Evolutionary conservation across 2,113 vertebrate genomes (phyloP).

Genomic region (Onychorhynchus coronatus): DNA sequence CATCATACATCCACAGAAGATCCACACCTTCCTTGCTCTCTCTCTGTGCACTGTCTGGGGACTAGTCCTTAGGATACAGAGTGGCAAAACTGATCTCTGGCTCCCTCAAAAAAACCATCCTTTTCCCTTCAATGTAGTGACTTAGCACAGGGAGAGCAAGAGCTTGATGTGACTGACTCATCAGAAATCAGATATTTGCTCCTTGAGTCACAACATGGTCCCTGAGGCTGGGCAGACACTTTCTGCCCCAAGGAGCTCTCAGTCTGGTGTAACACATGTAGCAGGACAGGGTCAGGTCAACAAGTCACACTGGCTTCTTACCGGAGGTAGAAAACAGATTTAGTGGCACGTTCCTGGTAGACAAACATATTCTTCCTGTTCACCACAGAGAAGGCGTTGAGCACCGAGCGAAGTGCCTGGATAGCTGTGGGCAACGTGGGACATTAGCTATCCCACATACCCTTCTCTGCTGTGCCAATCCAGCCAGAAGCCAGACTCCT

Average conservation of each 20-base stretch:
- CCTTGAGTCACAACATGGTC: neutral
- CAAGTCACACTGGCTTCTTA: neutral
- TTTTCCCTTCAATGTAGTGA: neutral
- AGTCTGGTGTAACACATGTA: neutral
- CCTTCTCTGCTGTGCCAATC: neutral
- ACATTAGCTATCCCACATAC: neutral
- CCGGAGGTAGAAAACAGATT: constrained; percentile 94
- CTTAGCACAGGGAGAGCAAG: neutral
- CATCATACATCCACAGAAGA: neutral
- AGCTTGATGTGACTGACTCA: neutral
- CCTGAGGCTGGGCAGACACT: neutral
- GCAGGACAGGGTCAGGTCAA: neutral
- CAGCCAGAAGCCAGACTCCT: neutral
- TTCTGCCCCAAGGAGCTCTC: neutral
- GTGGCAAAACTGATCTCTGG: neutral
- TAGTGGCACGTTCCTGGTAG: constrained; percentile 94
- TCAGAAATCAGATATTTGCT: neutral
- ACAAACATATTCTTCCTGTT: constrained; percentile 99
- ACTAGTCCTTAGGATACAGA: neutral
- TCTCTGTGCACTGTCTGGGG: neutral
- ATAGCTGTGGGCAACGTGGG: constrained; percentile 78
- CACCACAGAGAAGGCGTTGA: constrained; percentile 94
- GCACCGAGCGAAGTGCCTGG: constrained; percentile 92
- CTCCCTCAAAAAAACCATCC: neutral
- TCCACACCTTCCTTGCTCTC: neutral